Conservation (phyloP, 2,888 invertebrate species). For the Drosophila birchii region DNA sequence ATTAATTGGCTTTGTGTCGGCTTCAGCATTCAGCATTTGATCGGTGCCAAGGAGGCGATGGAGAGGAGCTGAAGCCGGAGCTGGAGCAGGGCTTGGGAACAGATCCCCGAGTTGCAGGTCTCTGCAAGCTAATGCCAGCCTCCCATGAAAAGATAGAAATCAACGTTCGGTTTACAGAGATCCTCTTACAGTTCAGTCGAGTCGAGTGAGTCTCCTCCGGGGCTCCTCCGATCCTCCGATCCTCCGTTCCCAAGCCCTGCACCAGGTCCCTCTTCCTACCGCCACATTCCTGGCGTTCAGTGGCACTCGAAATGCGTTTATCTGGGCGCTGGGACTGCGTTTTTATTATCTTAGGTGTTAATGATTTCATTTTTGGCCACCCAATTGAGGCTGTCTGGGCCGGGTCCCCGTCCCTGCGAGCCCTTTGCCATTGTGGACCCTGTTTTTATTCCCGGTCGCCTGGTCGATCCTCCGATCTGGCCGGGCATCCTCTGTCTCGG, state of each 20-base stretch:
- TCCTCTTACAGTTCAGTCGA: conserved; percentile 68
- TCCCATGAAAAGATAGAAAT: conserved; percentile 83
- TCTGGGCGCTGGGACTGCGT: conserved; percentile 54
- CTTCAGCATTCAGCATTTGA: conserved; percentile 53
- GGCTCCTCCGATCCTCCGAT: conserved; percentile 3
- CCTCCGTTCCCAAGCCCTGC: conserved; percentile 7
- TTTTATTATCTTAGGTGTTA: conserved; percentile 84
- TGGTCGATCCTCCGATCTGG: conserved; percentile 25
- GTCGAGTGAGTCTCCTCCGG: conserved; percentile 19
- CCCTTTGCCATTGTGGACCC: conserved; percentile 5
- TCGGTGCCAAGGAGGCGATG: conserved; percentile 37
- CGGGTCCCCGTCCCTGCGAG: background rate
- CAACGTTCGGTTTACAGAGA: conserved; percentile 60
- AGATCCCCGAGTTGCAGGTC: conserved; percentile 27
- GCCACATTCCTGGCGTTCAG: conserved; percentile 68
- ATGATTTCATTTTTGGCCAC: conserved; percentile 85
- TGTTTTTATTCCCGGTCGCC: conserved; percentile 11
- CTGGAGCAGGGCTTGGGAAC: conserved; percentile 14
- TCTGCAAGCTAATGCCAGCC: conserved; percentile 61
- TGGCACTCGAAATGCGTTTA: conserved; percentile 53
- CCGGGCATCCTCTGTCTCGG: conserved; percentile 60
- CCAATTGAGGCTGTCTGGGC: conserved; percentile 73
- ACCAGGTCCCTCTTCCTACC: conserved; percentile 4
- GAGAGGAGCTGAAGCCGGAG: background rate
- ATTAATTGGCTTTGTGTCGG: conserved; percentile 83